Base-by-base conservation (phyloP, 1,140 invertebrate species). In the Tachypleus tridentatus region DNA sequence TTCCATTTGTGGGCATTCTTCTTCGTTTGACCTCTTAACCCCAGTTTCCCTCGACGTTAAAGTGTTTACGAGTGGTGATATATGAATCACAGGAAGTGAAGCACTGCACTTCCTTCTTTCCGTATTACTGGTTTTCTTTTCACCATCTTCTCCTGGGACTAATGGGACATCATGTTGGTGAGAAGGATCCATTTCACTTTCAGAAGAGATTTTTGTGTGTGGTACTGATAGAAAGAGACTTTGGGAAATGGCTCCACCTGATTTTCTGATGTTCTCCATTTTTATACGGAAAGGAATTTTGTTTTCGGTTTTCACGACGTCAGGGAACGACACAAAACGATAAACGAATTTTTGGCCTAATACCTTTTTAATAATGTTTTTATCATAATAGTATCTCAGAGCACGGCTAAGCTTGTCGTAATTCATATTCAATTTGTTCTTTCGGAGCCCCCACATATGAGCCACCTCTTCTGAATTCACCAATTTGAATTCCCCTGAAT, bases 361-460 rank as follows among this genome's bases (percentile, higher is more conserved):
- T 2, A 86, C 84, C 73, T 86, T 86, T 66, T 81, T 79, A 69
- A 86, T 84, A 65, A 86, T 86, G 67, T 84, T 82, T 71, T 86
- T 86, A 72, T 86, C 84, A 71, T 86, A 86, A 71, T 86, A 86
- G 73, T 86, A 86, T 3, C 85, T 74, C 5, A 86, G 75, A 6
- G 85, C 85, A 51, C 85, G 73, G 66, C 81, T 83, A 61, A 86
- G 78, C 74, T 86, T 86, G 73, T 86, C 85, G 73, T 86, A 86
- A 74, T 86, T 86, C 85, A 86, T 86, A 72, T 86, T 86, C 56
- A 82, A 83, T 70, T 86, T 86, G 69, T 29, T 82, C 83, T 71
- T 86, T 86, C 83, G 71, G 63, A 85, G 77, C 5, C 85, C 85
- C 85, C 85, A 86, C 49, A 83, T 73, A n/a, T 82, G 72, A 5